A percentile compares a stretch with the other conserved stretches of the same genome.
Evolutionary conservation across 2,797 vertebrate species (phyloP).

Genomic region (Bradypodion pumilum): DNA sequence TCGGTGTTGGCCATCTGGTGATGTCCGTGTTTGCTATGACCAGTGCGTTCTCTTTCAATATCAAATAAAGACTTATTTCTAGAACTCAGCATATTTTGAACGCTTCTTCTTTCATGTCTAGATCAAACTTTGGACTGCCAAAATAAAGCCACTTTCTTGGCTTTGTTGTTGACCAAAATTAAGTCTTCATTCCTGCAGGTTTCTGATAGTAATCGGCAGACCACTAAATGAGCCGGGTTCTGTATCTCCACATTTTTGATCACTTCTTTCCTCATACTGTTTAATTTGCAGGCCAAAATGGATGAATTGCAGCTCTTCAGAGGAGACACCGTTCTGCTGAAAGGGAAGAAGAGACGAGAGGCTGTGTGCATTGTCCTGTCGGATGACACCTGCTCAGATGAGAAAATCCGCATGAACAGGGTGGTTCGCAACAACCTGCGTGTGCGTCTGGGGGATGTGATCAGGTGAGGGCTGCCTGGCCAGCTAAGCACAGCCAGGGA

Average conservation of each 20-base stretch:
- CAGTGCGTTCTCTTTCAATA: too few relatives aligned
- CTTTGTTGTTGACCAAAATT: too few relatives aligned
- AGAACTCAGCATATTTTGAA: neutral
- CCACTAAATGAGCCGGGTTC: too few relatives aligned
- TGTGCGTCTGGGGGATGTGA: slow-evolving; percentile 94
- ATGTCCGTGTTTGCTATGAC: too few relatives aligned
- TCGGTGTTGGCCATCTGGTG: too few relatives aligned
- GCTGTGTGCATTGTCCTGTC: slow-evolving; percentile 98
- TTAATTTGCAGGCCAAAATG: slow-evolving; percentile 90
- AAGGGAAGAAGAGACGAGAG: slow-evolving; percentile 97
- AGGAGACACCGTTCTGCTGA: slow-evolving; percentile 97
- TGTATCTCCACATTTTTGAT: too few relatives aligned
- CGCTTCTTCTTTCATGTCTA: neutral
- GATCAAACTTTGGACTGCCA: too few relatives aligned
- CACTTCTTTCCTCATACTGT: too few relatives aligned
- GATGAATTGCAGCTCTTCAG: slow-evolving; percentile 98
- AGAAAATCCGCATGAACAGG: slow-evolving; percentile 99
- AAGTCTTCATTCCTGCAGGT: too few relatives aligned
- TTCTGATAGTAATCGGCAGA: too few relatives aligned
- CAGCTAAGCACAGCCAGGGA: neutral
- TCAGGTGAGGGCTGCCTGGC: slow-evolving; percentile 81
- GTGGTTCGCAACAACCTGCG: slow-evolving; percentile 98
- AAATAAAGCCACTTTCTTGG: too few relatives aligned
- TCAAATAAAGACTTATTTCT: too few relatives aligned
- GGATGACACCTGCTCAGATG: slow-evolving; percentile 96